A percentile compares a stretch with the other conserved stretches of the same genome.
These are phyloP conservation scores for Chrysolina haemoptera DNA, from an alignment of 2,888 invertebrate genomes.

Conservation along the genomic window DNA sequence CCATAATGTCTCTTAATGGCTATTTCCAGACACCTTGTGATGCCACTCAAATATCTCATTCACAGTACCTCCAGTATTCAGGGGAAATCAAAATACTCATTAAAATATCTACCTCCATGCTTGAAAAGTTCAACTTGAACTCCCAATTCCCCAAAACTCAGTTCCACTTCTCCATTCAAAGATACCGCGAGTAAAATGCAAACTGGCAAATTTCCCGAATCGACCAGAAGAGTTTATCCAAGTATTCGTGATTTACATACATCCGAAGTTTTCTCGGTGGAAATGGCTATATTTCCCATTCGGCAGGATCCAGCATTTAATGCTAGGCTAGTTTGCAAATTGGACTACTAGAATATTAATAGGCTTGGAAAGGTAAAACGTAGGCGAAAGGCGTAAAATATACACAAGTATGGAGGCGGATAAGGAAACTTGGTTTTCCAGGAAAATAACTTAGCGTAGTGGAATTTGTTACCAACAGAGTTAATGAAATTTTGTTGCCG, in stretches of 20 bases:
- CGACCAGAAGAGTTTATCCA: constrained; percentile 26
- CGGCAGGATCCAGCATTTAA: constrained; percentile 35
- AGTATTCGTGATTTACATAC: constrained; percentile 27
- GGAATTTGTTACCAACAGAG: neutral
- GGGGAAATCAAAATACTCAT: constrained; percentile 14
- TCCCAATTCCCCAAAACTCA: constrained; percentile 9
- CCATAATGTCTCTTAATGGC: neutral
- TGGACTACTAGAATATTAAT: constrained; percentile 44
- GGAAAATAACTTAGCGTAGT: neutral
- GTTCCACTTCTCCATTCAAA: constrained; percentile 22
- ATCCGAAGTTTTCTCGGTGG: constrained; percentile 12
- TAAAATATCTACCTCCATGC: neutral
- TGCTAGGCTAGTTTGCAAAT: constrained; percentile 41
- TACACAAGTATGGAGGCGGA: neutral
- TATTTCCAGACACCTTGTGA: neutral
- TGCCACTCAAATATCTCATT: neutral
- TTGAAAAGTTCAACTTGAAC: constrained; percentile 19
- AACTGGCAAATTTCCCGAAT: constrained; percentile 24
- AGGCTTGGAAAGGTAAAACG: constrained; percentile 16
- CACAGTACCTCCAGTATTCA: neutral
- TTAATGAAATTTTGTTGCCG: neutral
- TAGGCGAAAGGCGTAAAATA: neutral
- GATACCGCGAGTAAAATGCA: constrained; percentile 29
- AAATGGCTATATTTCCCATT: constrained; percentile 37
- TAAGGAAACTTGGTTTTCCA: neutral